phyloP scores from a whole-genome alignment of 2,888 invertebrate genomes.

The Drosophila anomalipes region DNA sequence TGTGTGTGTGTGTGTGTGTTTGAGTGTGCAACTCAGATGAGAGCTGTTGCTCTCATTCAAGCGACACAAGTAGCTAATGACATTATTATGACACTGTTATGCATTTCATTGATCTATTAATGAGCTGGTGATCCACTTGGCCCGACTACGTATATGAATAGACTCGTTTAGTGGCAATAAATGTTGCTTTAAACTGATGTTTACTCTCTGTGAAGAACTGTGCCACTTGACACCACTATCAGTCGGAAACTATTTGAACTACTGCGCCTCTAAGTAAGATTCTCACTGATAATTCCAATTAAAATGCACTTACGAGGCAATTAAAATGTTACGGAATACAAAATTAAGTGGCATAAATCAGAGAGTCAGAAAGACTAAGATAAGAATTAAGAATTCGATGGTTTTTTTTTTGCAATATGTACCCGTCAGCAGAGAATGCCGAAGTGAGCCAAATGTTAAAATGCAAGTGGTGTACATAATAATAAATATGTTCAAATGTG shows the following conservation, averaged over 20 bases:
- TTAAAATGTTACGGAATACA: background rate
- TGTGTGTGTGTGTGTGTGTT: constrained; percentile 3
- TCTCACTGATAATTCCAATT: background rate
- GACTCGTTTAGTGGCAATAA: background rate
- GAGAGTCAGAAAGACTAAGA: background rate
- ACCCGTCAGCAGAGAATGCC: background rate
- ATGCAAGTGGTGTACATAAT: background rate
- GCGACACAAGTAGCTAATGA: constrained; percentile 20
- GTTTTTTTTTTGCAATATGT: no score
- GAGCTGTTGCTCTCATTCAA: constrained; percentile 35
- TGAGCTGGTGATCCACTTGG: constrained; percentile 23
- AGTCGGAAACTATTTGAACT: constrained; percentile 11
- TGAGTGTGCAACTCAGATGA: background rate
- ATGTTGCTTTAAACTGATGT: background rate
- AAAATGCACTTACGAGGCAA: background rate
- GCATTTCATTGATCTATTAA: constrained; percentile 49
- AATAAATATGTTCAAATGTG: background rate
- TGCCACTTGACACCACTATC: constrained; percentile 16
- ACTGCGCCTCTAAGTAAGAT: background rate
- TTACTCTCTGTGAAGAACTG: background rate
- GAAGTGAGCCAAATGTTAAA: no score
- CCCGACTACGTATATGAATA: background rate
- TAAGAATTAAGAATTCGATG: background rate
- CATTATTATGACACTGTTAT: constrained; percentile 34
- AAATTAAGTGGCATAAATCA: background rate